phyloP scores from a whole-genome alignment of 2,113 vertebrate genomes.

The Xenopus laevis region DNA sequence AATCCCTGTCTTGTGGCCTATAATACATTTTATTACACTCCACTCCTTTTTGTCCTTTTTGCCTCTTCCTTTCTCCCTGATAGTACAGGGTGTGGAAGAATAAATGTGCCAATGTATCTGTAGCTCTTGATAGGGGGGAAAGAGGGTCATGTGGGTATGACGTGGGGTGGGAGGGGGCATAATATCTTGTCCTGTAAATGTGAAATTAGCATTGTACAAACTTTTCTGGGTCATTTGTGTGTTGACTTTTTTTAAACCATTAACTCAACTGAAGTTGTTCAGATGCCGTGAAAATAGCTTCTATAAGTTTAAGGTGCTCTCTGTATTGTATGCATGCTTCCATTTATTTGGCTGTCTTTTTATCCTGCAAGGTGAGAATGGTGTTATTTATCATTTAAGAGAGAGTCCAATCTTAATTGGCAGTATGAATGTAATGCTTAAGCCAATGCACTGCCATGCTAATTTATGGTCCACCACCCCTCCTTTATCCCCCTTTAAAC shows the following conservation, averaged over 20 bases:
- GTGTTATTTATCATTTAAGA: no score
- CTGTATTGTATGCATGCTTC: no score
- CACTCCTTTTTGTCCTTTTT: constrained; percentile 11
- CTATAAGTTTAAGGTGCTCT: no score
- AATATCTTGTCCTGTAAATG: constrained; percentile 40
- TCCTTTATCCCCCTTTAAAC: no score
- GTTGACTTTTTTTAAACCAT: background rate
- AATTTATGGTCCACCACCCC: no score
- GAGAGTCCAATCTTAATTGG: no score
- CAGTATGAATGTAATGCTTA: no score
- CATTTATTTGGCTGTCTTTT: no score
- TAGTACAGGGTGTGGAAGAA: constrained; percentile 11
- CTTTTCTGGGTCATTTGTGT: constrained; percentile 22
- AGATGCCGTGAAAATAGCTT: no score
- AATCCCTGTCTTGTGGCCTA: constrained; percentile 36
- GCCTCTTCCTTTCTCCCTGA: constrained; percentile 9
- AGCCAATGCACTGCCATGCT: no score
- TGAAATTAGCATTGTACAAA: constrained; percentile 41
- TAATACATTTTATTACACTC: constrained; percentile 35
- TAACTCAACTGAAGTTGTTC: background rate
- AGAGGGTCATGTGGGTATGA: constrained; percentile 35
- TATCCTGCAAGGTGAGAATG: no score
- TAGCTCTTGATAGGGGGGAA: constrained; percentile 25
- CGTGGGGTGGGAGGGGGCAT: constrained; percentile 33
- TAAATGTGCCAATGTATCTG: constrained; percentile 38